Percentiles rank a stretch among this genome's conserved stretches.
These are phyloP conservation scores for Nycticebus coucang DNA, from an alignment of 2,113 vertebrate species.

Conservation along the genomic window DNA sequence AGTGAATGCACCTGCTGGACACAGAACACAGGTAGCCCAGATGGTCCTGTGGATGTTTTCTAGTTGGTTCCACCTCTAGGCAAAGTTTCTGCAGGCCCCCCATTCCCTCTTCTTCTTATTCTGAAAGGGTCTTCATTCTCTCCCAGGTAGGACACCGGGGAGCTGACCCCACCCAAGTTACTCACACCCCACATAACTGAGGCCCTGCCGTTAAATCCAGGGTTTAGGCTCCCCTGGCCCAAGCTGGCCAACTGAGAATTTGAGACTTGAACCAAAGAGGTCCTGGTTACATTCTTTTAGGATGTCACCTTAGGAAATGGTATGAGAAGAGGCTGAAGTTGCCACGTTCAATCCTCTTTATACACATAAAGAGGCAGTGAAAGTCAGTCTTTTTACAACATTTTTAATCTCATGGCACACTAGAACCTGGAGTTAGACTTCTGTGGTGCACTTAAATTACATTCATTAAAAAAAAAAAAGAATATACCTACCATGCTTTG, in stretches of 20 bases:
- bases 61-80: background rate
- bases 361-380: background rate
- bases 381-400: too few species aligned
- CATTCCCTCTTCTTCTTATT: background rate
- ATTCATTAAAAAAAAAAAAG: too few species aligned
- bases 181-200: background rate
- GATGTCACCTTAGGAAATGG: background rate
- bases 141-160: background rate
- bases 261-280: background rate
- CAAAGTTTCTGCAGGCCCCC: background rate
- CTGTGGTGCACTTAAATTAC: too few species aligned
- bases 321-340: background rate
- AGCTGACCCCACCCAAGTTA: background rate
- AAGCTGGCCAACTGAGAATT: background rate
- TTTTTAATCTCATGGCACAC: too few species aligned
- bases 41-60: background rate
- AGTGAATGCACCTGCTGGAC: background rate
- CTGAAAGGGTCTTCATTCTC: background rate
- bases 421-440: too few species aligned
- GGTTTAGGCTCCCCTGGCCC: background rate
- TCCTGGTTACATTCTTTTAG: background rate
- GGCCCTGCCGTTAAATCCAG: background rate
- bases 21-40: background rate
- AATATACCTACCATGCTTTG: too few species aligned
- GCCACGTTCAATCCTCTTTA: background rate